phyloP scores from a whole-genome alignment of 2,113 vertebrate species.

The Brachionichthys hirsutus region DNA sequence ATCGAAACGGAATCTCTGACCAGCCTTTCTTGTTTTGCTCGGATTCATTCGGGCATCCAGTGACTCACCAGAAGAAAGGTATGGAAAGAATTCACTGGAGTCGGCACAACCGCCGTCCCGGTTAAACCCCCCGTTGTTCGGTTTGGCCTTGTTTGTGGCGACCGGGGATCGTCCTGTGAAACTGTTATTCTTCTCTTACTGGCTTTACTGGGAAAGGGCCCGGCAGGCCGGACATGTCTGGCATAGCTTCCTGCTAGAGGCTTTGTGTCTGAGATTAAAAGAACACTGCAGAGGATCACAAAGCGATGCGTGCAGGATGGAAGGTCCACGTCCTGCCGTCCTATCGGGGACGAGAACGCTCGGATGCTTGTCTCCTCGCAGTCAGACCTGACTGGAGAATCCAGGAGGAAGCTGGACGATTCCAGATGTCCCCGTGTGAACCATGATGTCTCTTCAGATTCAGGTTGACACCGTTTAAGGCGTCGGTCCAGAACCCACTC shows the following conservation, averaged over 20 bases:
- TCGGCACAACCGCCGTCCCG: conserved; percentile 59
- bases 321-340: conserved; percentile 39
- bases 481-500: too few relatives aligned
- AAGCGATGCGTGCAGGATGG: conserved; percentile 32
- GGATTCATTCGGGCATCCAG: conserved; percentile 63
- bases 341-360: neutral
- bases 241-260: conserved; percentile 67
- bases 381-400: too few relatives aligned
- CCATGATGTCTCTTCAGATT: too few relatives aligned
- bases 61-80: conserved; percentile 64
- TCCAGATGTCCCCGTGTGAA: too few relatives aligned
- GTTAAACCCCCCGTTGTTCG: conserved; percentile 73
- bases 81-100: conserved; percentile 73
- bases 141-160: conserved; percentile 62
- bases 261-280: conserved; percentile 72
- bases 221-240: conserved; percentile 70
- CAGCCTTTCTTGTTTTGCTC: conserved; percentile 67
- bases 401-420: too few relatives aligned
- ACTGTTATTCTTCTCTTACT: conserved; percentile 69
- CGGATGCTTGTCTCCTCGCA: too few relatives aligned
- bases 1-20: neutral
- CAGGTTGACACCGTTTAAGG: too few relatives aligned
- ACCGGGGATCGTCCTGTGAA: conserved; percentile 63
- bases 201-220: conserved; percentile 52
- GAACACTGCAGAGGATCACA: conserved; percentile 63